Evolutionary conservation across 1,140 invertebrate species (phyloP), one percentile per base, ranked within the genome.

Genomic region (Acromyrmex heyeri): DNA sequence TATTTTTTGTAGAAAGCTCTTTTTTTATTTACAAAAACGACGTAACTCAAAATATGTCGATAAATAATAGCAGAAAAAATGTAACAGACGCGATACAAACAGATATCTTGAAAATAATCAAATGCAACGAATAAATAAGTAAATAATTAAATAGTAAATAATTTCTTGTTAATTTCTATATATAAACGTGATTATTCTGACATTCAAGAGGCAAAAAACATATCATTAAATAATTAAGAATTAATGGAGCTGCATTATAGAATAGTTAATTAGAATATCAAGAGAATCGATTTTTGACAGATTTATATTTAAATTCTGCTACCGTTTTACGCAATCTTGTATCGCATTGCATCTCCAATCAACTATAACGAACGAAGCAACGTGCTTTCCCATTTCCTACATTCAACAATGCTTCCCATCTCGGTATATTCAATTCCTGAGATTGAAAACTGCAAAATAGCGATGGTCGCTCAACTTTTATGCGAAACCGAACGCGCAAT

Each of bases 361-460:
- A 59, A 69, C 75, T 64, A 21, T 30, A 48, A 10, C 38, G 73
- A 34, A 53, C 12, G 44, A 12, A 16, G 24, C 14, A 69, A 55
- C 18, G 55, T 21, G 30, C 30, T 85, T 85, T 85, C 75, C 57
- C 61, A 78, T 85, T 85, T 85, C 21, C 73, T 53, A 38, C 55
- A 38, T 76, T 24, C 38, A 30, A 27, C 57, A 21, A 53, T 14
- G 30, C 24, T 34, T 38, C 21, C 38, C 24, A 50, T 57, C 21
- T 55, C 2, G 30, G 14, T 55, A 59, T 14, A 78, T 85, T 44
- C 30, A 78, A 53, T 78, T 65, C 12, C 73, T 55, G 48, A 78
- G 75, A 85, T 55, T 78, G 73, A 65, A 85, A 85, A 85, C 30
- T 85, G 73, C 48, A 57, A 85, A 85, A 77, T 48, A 64, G 30